These are phyloP conservation scores for Eurystomus glaucurus DNA, from an alignment of 2,797 vertebrate species.

Conservation along the genomic window DNA sequence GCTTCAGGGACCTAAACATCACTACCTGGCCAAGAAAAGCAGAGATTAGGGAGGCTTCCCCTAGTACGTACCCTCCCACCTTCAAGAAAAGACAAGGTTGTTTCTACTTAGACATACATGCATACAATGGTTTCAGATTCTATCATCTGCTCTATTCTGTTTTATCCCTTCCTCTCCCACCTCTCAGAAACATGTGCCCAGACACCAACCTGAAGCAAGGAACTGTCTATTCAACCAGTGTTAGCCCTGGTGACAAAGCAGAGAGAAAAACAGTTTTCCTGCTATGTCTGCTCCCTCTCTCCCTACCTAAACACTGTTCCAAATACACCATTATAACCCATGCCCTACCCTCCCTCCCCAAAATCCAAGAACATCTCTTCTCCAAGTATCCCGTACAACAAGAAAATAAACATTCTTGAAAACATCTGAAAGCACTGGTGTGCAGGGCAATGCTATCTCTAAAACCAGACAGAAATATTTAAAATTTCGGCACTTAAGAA, in stretches of 20 bases:
- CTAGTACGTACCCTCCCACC: too few relatives aligned
- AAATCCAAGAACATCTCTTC: neutral
- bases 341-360: neutral
- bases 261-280: neutral
- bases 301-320: neutral
- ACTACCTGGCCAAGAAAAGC: neutral
- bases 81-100: neutral
- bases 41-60: neutral
- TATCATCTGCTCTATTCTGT: neutral
- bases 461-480: neutral
- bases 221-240: fast-evolving
- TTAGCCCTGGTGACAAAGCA: neutral
- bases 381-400: neutral
- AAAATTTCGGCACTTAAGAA: neutral
- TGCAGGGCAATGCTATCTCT: neutral
- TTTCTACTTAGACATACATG: neutral
- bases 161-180: neutral
- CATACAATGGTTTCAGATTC: neutral
- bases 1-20: neutral
- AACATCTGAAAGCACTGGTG: neutral
- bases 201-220: neutral
- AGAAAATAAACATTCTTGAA: neutral
- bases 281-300: neutral
- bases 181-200: neutral
- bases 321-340: neutral